Evolutionary conservation across 2,797 vertebrate species (phyloP).

Genomic region (Rallus crepitans): DNA sequence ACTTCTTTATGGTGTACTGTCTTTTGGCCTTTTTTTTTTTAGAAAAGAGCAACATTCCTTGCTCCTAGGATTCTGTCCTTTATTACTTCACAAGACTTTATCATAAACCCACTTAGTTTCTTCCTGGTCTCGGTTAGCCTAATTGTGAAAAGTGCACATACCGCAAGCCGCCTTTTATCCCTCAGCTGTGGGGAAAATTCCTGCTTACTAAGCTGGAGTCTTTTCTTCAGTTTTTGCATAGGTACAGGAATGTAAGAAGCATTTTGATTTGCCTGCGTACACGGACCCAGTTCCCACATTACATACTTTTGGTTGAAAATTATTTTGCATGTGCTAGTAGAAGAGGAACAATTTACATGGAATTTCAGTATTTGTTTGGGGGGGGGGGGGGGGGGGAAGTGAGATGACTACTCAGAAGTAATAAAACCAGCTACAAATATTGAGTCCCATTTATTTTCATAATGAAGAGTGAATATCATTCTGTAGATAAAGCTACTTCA

Average conservation of each 20-base stretch:
- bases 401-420: background rate
- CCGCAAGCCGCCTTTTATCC: background rate
- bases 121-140: background rate
- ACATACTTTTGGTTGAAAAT: background rate
- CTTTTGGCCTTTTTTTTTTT: background rate
- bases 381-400: background rate
- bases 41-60: background rate
- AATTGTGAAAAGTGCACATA: background rate
- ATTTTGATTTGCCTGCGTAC: background rate
- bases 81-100: background rate
- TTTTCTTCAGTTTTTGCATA: slow-evolving; percentile 17
- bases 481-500: slow-evolving; percentile 1
- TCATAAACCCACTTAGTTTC: background rate
- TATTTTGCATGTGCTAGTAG: slow-evolving; percentile 25
- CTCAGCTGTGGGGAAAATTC: background rate
- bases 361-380: slow-evolving; percentile 21
- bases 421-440: background rate
- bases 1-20: background rate
- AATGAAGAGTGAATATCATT: slow-evolving; percentile 1
- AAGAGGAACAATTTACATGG: background rate
- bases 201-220: background rate
- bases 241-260: background rate
- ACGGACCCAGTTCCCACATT: background rate
- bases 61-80: background rate
- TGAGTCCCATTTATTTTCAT: background rate